phyloP scores from a whole-genome alignment of 2,797 vertebrate genomes.

The Hirundo rustica region DNA sequence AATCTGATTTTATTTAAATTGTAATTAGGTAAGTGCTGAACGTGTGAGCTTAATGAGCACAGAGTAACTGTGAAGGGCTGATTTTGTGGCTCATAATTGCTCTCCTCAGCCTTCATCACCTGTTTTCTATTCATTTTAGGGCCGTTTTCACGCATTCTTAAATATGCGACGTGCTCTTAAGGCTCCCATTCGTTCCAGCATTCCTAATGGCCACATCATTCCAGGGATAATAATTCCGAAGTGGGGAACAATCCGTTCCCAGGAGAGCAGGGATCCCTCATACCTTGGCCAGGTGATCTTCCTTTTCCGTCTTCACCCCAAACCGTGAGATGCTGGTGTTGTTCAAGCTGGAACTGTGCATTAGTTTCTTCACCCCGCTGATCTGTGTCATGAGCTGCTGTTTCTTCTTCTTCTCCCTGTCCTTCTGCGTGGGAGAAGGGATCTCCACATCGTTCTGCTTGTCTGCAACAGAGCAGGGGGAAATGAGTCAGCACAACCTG shows the following conservation, averaged over 20 bases:
- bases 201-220: background rate
- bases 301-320: slow-evolving; percentile 94
- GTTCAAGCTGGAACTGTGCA: slow-evolving; percentile 87
- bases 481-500: background rate
- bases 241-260: background rate
- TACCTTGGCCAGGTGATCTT: slow-evolving; percentile 94
- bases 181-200: background rate
- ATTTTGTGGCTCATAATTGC: background rate
- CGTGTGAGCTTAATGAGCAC: background rate
- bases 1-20: background rate
- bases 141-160: background rate
- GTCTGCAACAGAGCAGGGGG: slow-evolving; percentile 77
- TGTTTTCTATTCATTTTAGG: background rate
- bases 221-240: background rate
- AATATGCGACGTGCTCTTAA: fast-evolving
- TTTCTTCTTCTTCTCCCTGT: slow-evolving; percentile 93
- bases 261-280: background rate
- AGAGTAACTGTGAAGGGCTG: background rate
- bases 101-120: background rate
- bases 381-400: slow-evolving; percentile 97
- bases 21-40: background rate
- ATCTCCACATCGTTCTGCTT: slow-evolving; percentile 98
- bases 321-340: slow-evolving; percentile 88
- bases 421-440: slow-evolving; percentile 91
- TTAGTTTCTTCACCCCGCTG: slow-evolving; percentile 93